Evolutionary conservation across 2,113 vertebrate genomes (phyloP).

Genomic region (Tinamus guttatus): DNA sequence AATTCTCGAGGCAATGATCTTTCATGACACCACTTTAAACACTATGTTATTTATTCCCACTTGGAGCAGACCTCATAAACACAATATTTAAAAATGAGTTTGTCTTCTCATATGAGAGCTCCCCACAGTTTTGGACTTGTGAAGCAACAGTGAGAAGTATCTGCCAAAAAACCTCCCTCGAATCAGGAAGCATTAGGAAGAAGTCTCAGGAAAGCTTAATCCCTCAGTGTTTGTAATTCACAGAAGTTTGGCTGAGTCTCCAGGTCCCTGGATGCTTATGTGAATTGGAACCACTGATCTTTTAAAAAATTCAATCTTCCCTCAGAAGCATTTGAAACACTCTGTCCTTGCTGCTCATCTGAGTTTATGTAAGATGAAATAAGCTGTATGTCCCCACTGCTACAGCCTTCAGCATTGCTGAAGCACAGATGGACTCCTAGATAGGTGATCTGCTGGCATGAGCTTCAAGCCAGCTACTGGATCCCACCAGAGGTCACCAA

Average conservation of each 20-base stretch:
- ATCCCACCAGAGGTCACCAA: background rate
- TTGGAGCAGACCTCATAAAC: conserved; percentile 29
- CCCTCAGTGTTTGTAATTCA: conserved; percentile 16
- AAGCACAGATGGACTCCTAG: background rate
- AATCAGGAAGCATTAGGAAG: conserved; percentile 42
- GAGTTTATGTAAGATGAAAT: background rate
- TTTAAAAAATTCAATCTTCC: background rate
- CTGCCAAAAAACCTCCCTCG: conserved; percentile 9
- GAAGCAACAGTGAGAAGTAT: background rate
- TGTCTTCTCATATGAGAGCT: background rate
- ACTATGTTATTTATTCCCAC: background rate
- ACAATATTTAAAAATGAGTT: background rate
- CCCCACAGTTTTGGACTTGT: background rate
- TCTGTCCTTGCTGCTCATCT: background rate
- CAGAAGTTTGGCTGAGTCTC: conserved; percentile 16
- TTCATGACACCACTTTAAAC: background rate
- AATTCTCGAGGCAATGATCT: background rate
- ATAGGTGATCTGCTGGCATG: background rate
- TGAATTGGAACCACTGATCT: background rate
- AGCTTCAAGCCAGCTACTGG: background rate
- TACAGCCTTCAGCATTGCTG: background rate
- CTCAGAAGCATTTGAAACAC: background rate
- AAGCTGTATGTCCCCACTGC: background rate
- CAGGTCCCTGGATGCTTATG: background rate
- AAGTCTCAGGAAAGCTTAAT: conserved; percentile 51